phyloP scores from a whole-genome alignment of 2,888 invertebrate species.

The Biston betularia region DNA sequence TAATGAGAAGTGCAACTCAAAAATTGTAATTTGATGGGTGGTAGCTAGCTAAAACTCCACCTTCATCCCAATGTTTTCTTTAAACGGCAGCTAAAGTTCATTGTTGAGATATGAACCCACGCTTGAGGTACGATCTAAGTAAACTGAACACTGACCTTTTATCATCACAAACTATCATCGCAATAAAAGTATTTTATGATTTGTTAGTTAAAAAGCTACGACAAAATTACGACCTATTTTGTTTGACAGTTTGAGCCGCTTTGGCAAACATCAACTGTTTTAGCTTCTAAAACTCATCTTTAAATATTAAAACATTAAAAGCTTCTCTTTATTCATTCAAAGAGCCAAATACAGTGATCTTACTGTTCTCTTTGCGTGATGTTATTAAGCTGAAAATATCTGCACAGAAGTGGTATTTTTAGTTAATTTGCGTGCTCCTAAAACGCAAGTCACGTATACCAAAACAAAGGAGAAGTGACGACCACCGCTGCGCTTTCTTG shows the following conservation, averaged over 20 bases:
- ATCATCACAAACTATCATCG: too few species aligned
- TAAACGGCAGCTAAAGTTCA: too few species aligned
- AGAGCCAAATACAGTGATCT: conserved; percentile 26
- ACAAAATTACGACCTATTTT: too few species aligned
- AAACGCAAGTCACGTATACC: conserved; percentile 75
- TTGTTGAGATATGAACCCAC: too few species aligned
- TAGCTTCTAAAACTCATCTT: background rate
- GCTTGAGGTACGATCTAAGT: too few species aligned
- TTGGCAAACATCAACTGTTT: background rate
- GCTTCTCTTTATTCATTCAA: conserved; percentile 19
- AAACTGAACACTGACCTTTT: too few species aligned
- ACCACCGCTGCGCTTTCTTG: conserved; percentile 75
- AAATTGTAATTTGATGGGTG: too few species aligned
- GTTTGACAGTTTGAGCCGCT: too few species aligned
- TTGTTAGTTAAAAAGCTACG: background rate
- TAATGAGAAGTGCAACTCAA: too few species aligned
- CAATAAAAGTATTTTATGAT: background rate
- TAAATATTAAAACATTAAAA: conserved; percentile 11
- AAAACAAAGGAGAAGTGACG: conserved; percentile 73
- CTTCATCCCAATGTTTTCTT: too few species aligned
- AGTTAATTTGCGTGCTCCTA: conserved; percentile 77
- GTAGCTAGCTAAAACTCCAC: too few species aligned
- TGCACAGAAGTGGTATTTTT: conserved; percentile 67
- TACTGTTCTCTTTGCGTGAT: conserved; percentile 39
- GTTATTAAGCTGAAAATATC: conserved; percentile 48